A percentile compares a stretch with the other conserved stretches of the same genome.
These are phyloP conservation scores for Druon quercuslanigerum DNA, from an alignment of 1,140 invertebrate species.

Conservation along the genomic window DNA sequence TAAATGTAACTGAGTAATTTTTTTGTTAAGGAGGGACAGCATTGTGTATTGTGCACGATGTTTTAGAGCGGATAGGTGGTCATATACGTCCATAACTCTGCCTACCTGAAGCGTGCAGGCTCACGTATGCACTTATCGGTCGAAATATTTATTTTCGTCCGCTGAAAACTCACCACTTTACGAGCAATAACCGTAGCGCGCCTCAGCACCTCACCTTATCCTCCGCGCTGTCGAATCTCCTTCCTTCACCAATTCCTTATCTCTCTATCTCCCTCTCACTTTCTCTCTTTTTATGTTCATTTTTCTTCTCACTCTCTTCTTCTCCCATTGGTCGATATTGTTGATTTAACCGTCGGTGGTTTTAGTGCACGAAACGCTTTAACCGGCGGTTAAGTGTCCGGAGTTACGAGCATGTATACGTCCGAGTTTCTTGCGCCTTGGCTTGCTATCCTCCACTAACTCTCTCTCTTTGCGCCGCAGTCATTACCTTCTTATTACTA, in stretches of 20 bases:
- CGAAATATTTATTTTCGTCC: slow-evolving; percentile 55
- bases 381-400: slow-evolving; percentile 55
- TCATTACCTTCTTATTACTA: slow-evolving; percentile 69
- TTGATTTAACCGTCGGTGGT: slow-evolving; percentile 63
- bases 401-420: slow-evolving; percentile 55
- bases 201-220: slow-evolving; percentile 48
- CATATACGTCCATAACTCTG: slow-evolving; percentile 11
- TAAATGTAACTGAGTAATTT: neutral
- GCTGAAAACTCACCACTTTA: slow-evolving; percentile 55
- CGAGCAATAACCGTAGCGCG: slow-evolving; percentile 57
- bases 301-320: slow-evolving; percentile 42
- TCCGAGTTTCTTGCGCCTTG: slow-evolving; percentile 51
- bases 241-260: neutral
- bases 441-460: slow-evolving; percentile 37
- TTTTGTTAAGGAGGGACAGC: neutral
- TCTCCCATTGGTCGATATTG: slow-evolving; percentile 56
- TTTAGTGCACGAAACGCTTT: slow-evolving; percentile 59
- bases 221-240: slow-evolving; percentile 34
- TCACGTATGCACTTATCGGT: slow-evolving; percentile 33
- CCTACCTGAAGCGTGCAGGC: slow-evolving; percentile 35
- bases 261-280: slow-evolving; percentile 11
- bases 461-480: slow-evolving; percentile 42
- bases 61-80: slow-evolving; percentile 29
- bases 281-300: slow-evolving; percentile 37
- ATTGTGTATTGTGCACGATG: neutral